A percentile compares a stretch with the other conserved stretches of the same genome.
phyloP scores from a whole-genome alignment of 2,113 vertebrate species.

The Pseudorasbora parva region DNA sequence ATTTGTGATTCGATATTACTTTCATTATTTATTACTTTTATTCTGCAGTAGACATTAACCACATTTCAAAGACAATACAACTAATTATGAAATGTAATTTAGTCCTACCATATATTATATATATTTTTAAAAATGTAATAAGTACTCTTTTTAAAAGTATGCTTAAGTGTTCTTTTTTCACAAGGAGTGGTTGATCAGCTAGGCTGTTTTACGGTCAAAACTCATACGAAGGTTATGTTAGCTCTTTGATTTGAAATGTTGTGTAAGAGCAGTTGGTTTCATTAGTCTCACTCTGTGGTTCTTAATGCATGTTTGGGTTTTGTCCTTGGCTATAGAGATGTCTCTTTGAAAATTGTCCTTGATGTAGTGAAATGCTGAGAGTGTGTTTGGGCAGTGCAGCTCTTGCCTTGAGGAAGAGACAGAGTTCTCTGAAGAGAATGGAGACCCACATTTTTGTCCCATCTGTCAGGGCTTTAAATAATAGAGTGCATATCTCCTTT shows the following conservation, averaged over 20 bases:
- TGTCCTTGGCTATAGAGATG: slow-evolving; percentile 28
- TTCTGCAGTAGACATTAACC: no score
- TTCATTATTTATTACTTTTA: background rate
- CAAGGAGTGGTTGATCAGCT: background rate
- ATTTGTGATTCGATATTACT: background rate
- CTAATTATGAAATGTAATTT: background rate
- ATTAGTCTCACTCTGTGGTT: background rate
- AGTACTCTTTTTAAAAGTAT: background rate
- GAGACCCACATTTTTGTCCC: slow-evolving; percentile 7
- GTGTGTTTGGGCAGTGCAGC: background rate
- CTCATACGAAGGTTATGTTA: background rate
- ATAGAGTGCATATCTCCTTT: background rate
- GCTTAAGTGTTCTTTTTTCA: background rate
- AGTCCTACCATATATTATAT: background rate
- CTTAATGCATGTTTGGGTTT: slow-evolving; percentile 24
- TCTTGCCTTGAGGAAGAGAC: slow-evolving; percentile 26
- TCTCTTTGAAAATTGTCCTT: slow-evolving; percentile 30
- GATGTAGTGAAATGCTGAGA: slow-evolving; percentile 16
- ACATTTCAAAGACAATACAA: no score
- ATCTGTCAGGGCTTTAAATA: slow-evolving; percentile 5
- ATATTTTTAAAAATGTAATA: background rate
- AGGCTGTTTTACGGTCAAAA: background rate
- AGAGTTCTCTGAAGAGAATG: slow-evolving; percentile 13
- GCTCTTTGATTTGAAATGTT: slow-evolving; percentile 12
- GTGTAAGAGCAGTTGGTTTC: slow-evolving; percentile 16